phyloP scores from a whole-genome alignment of 2,797 vertebrate genomes.

The Amblyopsis hoosieri region DNA sequence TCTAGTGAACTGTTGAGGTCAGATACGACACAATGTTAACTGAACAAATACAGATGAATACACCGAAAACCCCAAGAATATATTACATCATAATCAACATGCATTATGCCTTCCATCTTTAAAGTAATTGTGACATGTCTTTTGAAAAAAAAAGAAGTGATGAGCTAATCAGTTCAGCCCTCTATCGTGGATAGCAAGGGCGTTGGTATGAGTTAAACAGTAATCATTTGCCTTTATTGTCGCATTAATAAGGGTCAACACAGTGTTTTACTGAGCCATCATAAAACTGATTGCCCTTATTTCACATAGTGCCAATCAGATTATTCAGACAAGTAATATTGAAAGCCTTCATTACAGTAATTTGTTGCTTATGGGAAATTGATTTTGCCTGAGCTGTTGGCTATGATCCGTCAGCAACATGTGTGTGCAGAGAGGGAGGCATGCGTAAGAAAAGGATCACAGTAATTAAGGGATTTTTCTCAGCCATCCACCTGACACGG shows the following conservation, averaged over 20 bases:
- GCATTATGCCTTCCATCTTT: neutral
- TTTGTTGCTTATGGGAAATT: slow-evolving; percentile 55
- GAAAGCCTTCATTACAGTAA: slow-evolving; percentile 43
- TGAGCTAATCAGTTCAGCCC: neutral
- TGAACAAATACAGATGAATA: slow-evolving; percentile 1
- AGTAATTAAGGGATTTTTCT: slow-evolving; percentile 28
- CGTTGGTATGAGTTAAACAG: neutral
- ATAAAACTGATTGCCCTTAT: slow-evolving; percentile 42
- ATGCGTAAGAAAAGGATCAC: slow-evolving; percentile 4
- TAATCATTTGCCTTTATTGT: slow-evolving; percentile 3
- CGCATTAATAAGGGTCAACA: slow-evolving; percentile 20
- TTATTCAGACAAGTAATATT: slow-evolving; percentile 5
- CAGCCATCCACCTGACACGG: slow-evolving; percentile 2
- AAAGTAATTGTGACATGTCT: too few relatives aligned
- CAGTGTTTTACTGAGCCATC: slow-evolving; percentile 19
- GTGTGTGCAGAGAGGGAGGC: slow-evolving; percentile 31
- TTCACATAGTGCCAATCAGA: slow-evolving; percentile 25
- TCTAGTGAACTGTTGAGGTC: slow-evolving; percentile 65
- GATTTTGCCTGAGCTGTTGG: slow-evolving; percentile 23
- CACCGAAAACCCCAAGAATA: neutral
- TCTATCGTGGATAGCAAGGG: too few relatives aligned
- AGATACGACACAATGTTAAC: neutral
- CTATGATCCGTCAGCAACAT: slow-evolving; percentile 19
- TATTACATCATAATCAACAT: neutral
- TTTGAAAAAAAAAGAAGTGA: neutral